These are phyloP conservation scores for Cladorhizidae sp. DNA, from an alignment of 37 sponge, comb jelly and placozoan genomes.

Conservation along the genomic window DNA sequence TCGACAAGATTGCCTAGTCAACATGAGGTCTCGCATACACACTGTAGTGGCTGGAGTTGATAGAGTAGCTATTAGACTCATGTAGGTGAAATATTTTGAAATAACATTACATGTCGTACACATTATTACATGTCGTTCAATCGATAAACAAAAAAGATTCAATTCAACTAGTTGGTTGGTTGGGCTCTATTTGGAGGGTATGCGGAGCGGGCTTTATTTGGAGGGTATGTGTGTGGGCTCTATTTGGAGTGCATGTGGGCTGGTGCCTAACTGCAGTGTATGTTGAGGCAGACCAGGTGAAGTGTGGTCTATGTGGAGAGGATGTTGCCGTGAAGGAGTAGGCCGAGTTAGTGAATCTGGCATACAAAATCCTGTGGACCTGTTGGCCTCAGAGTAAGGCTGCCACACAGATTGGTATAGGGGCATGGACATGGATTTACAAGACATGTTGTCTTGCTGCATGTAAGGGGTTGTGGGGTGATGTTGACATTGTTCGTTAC, in stretches of 20 bases:
- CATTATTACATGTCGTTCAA: conserved; percentile 20
- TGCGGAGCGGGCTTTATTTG: conserved; percentile 14
- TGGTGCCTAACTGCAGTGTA: background rate
- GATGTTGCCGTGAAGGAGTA: background rate
- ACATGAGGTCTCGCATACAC: no score
- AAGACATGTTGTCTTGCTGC: no score
- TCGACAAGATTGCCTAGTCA: conserved; percentile 89
- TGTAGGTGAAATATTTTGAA: background rate
- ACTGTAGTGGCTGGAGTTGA: no score
- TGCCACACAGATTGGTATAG: conserved; percentile 36
- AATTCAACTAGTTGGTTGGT: background rate
- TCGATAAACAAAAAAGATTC: conserved; percentile 26
- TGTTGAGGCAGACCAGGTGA: background rate
- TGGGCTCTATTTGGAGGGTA: background rate
- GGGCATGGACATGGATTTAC: conserved; percentile 16
- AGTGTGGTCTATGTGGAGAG: conserved; percentile 5
- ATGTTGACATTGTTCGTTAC: no score
- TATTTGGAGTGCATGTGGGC: background rate
- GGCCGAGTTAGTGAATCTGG: conserved; percentile 28
- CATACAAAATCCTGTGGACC: conserved; percentile 21
- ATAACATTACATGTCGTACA: conserved; percentile 23
- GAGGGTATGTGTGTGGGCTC: no score
- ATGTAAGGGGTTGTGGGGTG: background rate
- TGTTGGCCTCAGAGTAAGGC: conserved; percentile 26
- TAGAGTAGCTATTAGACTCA: background rate